Evolutionary conservation across 2,888 invertebrate species (phyloP).

Genomic region (Melanargia galathea): DNA sequence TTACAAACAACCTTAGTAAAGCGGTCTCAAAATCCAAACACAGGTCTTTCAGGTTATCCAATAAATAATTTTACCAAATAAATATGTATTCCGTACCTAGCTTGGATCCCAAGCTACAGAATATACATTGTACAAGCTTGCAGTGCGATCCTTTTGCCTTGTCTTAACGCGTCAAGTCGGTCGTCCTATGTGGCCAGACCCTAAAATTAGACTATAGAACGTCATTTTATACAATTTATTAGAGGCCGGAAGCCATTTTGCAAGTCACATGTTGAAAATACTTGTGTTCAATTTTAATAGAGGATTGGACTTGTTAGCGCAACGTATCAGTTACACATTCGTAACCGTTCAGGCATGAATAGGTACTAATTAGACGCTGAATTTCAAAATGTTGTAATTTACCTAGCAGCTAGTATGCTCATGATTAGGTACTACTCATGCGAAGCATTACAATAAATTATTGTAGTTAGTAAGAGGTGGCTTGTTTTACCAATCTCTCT

Average conservation of each 20-base stretch:
- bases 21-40: no score
- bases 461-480: background rate
- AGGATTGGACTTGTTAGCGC: conserved; percentile 43
- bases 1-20: no score
- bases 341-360: conserved; percentile 25
- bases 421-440: background rate
- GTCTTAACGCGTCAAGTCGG: no score
- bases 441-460: background rate
- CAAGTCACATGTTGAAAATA: conserved; percentile 52
- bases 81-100: no score
- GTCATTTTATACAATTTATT: conserved; percentile 50
- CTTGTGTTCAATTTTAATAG: conserved; percentile 39
- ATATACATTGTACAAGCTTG: no score
- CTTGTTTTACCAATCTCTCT: no score
- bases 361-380: conserved; percentile 14
- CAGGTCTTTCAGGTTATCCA: no score
- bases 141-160: no score
- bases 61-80: no score
- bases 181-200: background rate
- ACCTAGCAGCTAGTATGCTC: background rate
- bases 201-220: conserved; percentile 24
- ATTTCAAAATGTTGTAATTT: conserved; percentile 18
- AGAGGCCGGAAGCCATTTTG: conserved; percentile 57
- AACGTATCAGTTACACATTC: conserved; percentile 29
- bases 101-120: no score